Conservation (phyloP, 2,888 invertebrate genomes). For the Cerastis rubricosa region DNA sequence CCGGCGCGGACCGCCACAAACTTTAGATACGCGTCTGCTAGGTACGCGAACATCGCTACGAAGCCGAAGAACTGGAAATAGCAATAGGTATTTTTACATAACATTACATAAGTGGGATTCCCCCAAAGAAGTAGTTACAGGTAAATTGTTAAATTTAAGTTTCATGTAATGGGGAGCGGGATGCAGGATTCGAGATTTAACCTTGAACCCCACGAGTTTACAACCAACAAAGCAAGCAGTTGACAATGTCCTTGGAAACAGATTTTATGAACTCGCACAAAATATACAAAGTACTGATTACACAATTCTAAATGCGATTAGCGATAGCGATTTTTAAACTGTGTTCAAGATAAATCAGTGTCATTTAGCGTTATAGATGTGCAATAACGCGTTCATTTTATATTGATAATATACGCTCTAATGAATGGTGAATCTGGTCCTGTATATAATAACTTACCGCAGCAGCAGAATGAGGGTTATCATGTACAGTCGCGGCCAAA, state of each 20-base stretch:
- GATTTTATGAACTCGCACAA: neutral
- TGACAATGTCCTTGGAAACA: neutral
- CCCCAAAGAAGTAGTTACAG: neutral
- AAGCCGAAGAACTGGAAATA: constrained; percentile 95
- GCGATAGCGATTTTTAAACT: neutral
- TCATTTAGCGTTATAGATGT: no score
- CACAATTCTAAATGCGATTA: neutral
- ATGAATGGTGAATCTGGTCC: no score
- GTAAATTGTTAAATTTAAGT: neutral
- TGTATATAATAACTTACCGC: constrained; percentile 91
- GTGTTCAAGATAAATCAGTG: neutral
- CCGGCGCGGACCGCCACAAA: constrained; percentile 92
- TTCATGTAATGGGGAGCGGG: neutral
- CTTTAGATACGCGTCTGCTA: constrained; percentile 95
- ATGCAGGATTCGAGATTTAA: neutral
- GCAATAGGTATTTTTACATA: neutral
- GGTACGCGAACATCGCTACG: constrained; percentile 95
- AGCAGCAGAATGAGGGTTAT: constrained; percentile 92
- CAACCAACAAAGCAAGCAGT: neutral
- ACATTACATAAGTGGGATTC: neutral
- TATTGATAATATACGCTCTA: neutral
- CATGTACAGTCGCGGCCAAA: constrained; percentile 91
- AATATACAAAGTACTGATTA: neutral
- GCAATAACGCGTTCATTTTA: no score
- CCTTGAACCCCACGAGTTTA: neutral